Base-by-base conservation (phyloP, 2,888 invertebrate species). In the Mesodorylaimus sp. region DNA sequence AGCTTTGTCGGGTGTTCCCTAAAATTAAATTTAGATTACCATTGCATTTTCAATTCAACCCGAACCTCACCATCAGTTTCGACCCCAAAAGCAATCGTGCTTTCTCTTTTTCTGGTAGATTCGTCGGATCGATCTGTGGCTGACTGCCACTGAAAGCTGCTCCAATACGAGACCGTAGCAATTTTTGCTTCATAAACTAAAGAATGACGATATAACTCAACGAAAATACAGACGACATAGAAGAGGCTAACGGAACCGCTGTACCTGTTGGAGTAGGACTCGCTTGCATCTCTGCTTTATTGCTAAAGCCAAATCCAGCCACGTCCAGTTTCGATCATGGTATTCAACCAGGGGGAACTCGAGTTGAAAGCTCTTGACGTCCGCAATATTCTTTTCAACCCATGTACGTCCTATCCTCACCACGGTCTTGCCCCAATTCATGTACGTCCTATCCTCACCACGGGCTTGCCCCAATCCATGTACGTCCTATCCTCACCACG, bases 251-350 rank as follows among this genome's bases (percentile, higher is more conserved):
- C n/a, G n/a, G n/a, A n/a, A n/a, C n/a, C n/a, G n/a, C n/a, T n/a
- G n/a, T n/a, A 78, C 79, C 73, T 84, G 83, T 39, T 84, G 81
- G 19, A 87, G 70, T 53, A 85, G 79, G 21, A 79, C 87, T 60
- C 83, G 77, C 59, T 89, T 79, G 49, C 85, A 87, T 58, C 91
- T 87, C 59, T 80, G 86, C 71, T 95, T 87, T 74, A 95, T 85
- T 1, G 91, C 91, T 63, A 95, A 74, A 54, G 95, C 73, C 59
- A 99, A 74, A 71, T 97, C 97, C 25, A 97, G 76, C 97, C 97
- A 97, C 0, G 95, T 97, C 97, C 97, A 99, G 2, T 93, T 95
- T 49, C 88, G 85, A 68, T 97, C 95, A 69, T 97, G 95, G 70
- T 93, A 97, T 70, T 97, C 97, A 55, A 95, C 73, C 0, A 91